Conservation (phyloP, 2,113 vertebrate species). For the Toxotes jaculatrix region DNA sequence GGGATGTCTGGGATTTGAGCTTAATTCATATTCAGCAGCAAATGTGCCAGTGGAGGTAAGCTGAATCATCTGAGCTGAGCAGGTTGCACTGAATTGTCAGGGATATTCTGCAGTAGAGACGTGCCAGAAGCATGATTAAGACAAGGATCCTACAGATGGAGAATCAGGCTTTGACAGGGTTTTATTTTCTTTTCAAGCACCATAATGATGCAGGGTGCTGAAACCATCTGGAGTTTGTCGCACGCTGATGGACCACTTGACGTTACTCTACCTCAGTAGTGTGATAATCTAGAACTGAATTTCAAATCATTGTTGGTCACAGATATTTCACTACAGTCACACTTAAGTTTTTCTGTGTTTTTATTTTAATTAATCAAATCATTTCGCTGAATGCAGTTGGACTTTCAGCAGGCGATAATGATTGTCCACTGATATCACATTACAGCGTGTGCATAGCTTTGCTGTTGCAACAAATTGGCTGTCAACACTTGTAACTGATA, state of each 20-base stretch:
- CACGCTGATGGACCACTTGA: conserved; percentile 1
- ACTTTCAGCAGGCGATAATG: neutral
- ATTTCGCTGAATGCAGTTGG: neutral
- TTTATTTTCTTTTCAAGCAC: conserved; percentile 54
- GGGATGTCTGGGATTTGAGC: conserved; percentile 19
- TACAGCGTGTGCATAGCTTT: neutral
- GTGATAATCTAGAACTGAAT: conserved; percentile 9
- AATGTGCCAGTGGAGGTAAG: conserved; percentile 41
- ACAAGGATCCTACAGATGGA: conserved; percentile 54
- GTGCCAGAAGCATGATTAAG: conserved; percentile 43
- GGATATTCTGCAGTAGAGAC: conserved; percentile 45
- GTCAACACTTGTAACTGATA: neutral
- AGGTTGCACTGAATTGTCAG: conserved; percentile 55
- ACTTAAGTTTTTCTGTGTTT: neutral
- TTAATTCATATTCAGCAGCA: conserved; percentile 56
- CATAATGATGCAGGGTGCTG: conserved; percentile 29
- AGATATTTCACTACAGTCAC: neutral
- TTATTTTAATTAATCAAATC: conserved; percentile 17
- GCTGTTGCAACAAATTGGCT: neutral
- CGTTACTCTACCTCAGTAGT: neutral
- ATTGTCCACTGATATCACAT: conserved; percentile 3
- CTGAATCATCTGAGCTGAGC: conserved; percentile 54
- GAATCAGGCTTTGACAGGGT: conserved; percentile 40
- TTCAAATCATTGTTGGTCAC: conserved; percentile 2
- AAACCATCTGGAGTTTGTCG: conserved; percentile 52